phyloP scores from a whole-genome alignment of 2,113 vertebrate genomes.

The Cyprinus carpio region DNA sequence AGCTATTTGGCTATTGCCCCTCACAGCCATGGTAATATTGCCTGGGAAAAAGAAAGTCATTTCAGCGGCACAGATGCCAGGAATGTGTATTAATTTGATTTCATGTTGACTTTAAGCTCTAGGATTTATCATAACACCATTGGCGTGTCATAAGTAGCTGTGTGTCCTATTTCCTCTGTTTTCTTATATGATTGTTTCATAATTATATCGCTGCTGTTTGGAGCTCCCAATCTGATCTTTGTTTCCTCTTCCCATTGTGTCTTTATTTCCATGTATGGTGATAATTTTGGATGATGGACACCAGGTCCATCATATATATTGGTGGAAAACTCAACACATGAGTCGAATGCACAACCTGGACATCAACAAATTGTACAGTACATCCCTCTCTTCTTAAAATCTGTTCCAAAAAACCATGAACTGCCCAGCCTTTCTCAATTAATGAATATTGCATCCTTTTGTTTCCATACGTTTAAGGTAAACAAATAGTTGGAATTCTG shows the following conservation, averaged over 20 bases:
- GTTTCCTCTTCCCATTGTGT: conserved; percentile 55
- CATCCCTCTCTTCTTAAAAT: background rate
- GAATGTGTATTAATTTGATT: background rate
- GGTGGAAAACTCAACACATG: conserved; percentile 34
- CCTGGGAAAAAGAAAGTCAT: background rate
- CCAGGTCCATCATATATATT: conserved; percentile 10
- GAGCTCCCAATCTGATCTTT: conserved; percentile 59
- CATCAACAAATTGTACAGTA: background rate
- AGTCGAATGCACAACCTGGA: conserved; percentile 21
- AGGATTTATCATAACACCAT: conserved; percentile 60
- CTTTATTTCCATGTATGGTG: conserved; percentile 42
- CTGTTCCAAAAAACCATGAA: background rate
- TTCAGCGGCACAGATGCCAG: background rate
- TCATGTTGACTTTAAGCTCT: conserved; percentile 36
- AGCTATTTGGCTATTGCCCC: background rate
- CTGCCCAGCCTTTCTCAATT: background rate
- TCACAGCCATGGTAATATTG: background rate
- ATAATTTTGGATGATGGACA: conserved; percentile 23
- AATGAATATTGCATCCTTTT: background rate
- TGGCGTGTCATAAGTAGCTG: conserved; percentile 54
- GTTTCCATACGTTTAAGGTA: background rate
- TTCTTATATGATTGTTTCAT: conserved; percentile 64
- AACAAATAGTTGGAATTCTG: background rate
- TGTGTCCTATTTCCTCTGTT: conserved; percentile 54
- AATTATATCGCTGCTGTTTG: conserved; percentile 59